Percentiles rank a stretch among this genome's conserved stretches.
These are phyloP conservation scores for Actinia equina DNA, from an alignment of 64 coral and sea anemone species.

Conservation along the genomic window DNA sequence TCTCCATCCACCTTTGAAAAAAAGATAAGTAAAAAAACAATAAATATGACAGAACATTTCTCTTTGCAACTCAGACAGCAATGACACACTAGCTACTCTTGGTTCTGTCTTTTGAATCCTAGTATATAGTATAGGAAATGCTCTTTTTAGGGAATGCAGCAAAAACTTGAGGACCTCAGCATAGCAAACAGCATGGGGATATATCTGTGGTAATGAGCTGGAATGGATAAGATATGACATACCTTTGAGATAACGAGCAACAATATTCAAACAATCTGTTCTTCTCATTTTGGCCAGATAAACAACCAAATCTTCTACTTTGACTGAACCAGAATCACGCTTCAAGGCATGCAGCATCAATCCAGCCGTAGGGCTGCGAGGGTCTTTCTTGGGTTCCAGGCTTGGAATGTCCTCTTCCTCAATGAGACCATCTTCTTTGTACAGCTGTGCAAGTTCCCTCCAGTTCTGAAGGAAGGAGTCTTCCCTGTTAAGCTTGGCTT, in stretches of 20 bases:
- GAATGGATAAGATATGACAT: not conserved
- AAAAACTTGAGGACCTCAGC: too few relatives aligned
- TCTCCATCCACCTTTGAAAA: slow-evolving; percentile 5
- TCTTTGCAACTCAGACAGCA: too few relatives aligned
- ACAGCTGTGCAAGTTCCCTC: slow-evolving; percentile 16
- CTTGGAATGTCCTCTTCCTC: not conserved
- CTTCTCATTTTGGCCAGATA: slow-evolving; percentile 16
- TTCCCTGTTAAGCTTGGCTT: slow-evolving; percentile 26
- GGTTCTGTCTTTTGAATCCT: too few relatives aligned
- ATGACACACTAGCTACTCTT: too few relatives aligned
- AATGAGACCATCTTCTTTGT: not conserved
- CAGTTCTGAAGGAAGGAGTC: slow-evolving; percentile 31
- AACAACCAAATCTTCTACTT: slow-evolving; percentile 15
- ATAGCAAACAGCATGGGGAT: too few relatives aligned
- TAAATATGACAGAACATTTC: not conserved
- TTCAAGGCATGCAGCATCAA: not conserved
- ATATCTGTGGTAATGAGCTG: too few relatives aligned
- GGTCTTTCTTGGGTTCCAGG: slow-evolving; percentile 12
- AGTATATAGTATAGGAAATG: too few relatives aligned
- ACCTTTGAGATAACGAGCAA: slow-evolving; percentile 32
- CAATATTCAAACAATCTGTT: slow-evolving; percentile 17
- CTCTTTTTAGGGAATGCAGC: too few relatives aligned
- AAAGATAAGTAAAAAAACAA: not conserved
- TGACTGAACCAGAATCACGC: not conserved
- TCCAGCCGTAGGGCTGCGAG: not conserved